Base-by-base conservation (phyloP, 2,113 vertebrate genomes). In the Condylura cristata region DNA sequence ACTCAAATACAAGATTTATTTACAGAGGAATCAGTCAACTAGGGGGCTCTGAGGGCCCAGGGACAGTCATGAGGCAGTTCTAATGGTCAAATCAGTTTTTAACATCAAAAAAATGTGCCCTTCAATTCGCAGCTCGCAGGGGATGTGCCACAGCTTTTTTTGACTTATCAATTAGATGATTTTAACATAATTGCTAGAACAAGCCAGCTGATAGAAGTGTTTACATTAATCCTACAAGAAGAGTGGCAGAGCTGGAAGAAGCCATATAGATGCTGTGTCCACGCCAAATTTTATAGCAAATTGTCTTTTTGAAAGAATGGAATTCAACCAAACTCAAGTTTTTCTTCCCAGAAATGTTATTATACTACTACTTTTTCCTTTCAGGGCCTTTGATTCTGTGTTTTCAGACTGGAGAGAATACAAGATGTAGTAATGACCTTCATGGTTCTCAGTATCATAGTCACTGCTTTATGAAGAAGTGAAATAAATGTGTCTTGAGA, bases 1-100 rank as follows among this genome's bases (percentile, higher is more conserved):
- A 34, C 11, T 10, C 11, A 58, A 80, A 7, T 26, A 32, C 39
- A 81, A 32, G n/a, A 63, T 14, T 28, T 41, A 16, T 28, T 75
- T 76, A 66, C 1, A 30, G 13, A 51, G 8, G 16, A 34, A 48
- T 4, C 5, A 68, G 46, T 48, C 61, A 14, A 3, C 20, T 6
- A 2, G 13, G 16, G 26, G 10, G 66, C 4, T 18, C 44, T 26
- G 2, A 14, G 17, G 0, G 9, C 2, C 24, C 7, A 63, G 1
- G 51, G 5, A 24, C 3, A 5, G 17, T n/a, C 32, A 46, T 3
- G 18, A 30, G 2, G 0, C 10, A 20, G 0, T 4, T 51, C 14
- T 51, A 3, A 3, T 74, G 28, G 79, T 46, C 1, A 16, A 26
- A 28, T 58, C 8, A 61, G 68, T 51, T 90, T 41, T 30, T 78